Percentiles rank a stretch among this genome's conserved stretches.
Evolutionary conservation across 1,140 invertebrate species (phyloP).

Genomic region (Hypothenemus hampei): DNA sequence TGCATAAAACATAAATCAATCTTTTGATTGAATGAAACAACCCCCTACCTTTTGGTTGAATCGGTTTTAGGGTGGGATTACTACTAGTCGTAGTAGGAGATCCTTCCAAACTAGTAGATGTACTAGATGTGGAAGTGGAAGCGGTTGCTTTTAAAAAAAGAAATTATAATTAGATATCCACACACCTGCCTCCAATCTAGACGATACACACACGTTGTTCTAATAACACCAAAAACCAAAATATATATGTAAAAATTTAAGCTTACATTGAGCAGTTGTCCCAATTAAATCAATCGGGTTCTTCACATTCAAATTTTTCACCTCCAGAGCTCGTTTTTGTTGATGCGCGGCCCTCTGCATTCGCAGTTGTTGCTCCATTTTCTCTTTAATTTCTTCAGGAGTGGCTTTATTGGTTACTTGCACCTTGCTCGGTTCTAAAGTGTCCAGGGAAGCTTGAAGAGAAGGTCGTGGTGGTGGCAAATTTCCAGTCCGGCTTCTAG

Average conservation of each 20-base stretch:
- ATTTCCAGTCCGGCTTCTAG: conserved; percentile 67
- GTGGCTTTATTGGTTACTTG: conserved; percentile 54
- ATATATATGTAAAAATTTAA: too few relatives aligned
- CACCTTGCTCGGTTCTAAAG: conserved; percentile 36
- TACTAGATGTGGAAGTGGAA: conserved; percentile 36
- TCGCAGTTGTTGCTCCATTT: conserved; percentile 84
- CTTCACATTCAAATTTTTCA: conserved; percentile 49
- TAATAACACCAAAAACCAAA: neutral
- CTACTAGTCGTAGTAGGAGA: conserved; percentile 30
- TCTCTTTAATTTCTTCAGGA: conserved; percentile 81
- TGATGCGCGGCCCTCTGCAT: conserved; percentile 82
- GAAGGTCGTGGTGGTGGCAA: conserved; percentile 51
- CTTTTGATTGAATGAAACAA: too few relatives aligned
- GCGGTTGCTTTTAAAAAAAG: conserved; percentile 39
- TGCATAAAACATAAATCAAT: neutral
- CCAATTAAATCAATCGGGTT: conserved; percentile 46
- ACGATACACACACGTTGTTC: neutral
- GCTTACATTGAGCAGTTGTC: conserved; percentile 50
- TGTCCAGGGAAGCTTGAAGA: conserved; percentile 31
- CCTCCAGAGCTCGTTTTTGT: conserved; percentile 70
- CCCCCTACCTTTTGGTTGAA: conserved; percentile 46
- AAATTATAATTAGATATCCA: conserved; percentile 7
- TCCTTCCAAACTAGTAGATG: conserved; percentile 35
- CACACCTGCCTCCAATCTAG: neutral
- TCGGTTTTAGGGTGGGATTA: conserved; percentile 30